Evolutionary conservation across 2,113 vertebrate species (phyloP).

Genomic region (Vireo altiloquus): DNA sequence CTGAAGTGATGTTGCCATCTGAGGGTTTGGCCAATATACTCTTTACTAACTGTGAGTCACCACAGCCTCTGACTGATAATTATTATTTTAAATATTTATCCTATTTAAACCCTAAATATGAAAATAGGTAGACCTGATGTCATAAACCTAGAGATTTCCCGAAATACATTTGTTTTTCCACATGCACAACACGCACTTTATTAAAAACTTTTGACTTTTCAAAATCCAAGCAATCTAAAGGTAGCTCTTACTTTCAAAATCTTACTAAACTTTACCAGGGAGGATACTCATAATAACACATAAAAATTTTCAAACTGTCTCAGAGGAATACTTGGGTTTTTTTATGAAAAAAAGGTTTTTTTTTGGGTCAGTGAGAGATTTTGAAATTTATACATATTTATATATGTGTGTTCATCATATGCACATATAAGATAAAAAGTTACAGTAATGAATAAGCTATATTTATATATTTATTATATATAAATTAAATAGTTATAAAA

Average conservation of each 20-base stretch:
- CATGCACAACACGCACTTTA: not conserved
- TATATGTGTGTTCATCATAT: rapidly evolving
- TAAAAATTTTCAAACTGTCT: not conserved
- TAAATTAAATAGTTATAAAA: not conserved
- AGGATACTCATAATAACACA: not conserved
- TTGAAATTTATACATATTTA: not conserved
- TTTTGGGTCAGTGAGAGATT: not conserved
- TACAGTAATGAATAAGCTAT: not conserved
- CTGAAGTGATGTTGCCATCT: not conserved
- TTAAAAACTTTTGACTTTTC: not conserved
- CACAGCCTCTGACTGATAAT: not conserved
- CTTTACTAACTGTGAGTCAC: not conserved
- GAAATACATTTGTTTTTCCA: not conserved
- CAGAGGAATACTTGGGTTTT: rapidly evolving
- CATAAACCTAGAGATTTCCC: not conserved
- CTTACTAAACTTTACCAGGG: not conserved
- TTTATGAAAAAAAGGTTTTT: too few relatives aligned
- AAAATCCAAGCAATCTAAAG: not conserved
- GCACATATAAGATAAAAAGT: too few relatives aligned
- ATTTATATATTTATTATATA: not conserved
- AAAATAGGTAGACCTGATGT: rapidly evolving
- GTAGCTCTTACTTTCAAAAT: not conserved
- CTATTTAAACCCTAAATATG: not conserved
- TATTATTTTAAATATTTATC: not conserved
- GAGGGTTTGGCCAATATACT: not conserved